Conservation (phyloP, 1,140 invertebrate species). For the Bemisia tabaci region DNA sequence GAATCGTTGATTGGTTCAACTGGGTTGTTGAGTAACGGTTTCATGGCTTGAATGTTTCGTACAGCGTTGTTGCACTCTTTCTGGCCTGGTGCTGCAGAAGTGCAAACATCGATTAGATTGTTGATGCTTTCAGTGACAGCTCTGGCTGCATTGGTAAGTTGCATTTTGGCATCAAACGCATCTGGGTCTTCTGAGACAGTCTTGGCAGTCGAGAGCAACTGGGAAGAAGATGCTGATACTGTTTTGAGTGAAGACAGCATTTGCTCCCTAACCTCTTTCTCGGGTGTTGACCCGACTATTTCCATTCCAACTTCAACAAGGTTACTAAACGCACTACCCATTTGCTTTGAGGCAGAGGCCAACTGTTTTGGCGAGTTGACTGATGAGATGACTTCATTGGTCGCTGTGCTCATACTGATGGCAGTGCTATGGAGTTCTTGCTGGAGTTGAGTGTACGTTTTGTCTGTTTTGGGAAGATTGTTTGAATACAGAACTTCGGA, state of each 20-base stretch:
- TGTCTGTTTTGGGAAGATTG: constrained; percentile 54
- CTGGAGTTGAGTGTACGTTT: constrained; percentile 70
- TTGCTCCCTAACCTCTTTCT: constrained; percentile 50
- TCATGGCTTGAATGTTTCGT: constrained; percentile 77
- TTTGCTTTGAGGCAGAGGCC: constrained; percentile 56
- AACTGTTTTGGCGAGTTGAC: constrained; percentile 50
- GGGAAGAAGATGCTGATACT: constrained; percentile 75
- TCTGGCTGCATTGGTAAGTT: constrained; percentile 58
- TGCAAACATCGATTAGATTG: constrained; percentile 11
- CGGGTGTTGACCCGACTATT: constrained; percentile 61
- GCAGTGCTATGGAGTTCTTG: constrained; percentile 69
- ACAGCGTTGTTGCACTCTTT: constrained; percentile 95
- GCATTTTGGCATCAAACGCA: constrained; percentile 80
- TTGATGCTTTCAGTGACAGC: constrained; percentile 14
- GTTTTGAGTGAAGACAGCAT: constrained; percentile 78
- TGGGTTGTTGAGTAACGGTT: constrained; percentile 69
- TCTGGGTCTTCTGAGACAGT: constrained; percentile 75
- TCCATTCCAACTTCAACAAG: constrained; percentile 63
- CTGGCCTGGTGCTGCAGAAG: constrained; percentile 61
- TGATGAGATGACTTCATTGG: constrained; percentile 60
- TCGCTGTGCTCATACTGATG: constrained; percentile 64
- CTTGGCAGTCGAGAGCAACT: constrained; percentile 75
- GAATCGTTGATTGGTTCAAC: constrained; percentile 75
- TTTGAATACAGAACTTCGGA: constrained; percentile 54
- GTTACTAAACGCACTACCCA: constrained; percentile 63